phyloP scores from a whole-genome alignment of 2,797 vertebrate genomes.

The Acanthiza pusilla region DNA sequence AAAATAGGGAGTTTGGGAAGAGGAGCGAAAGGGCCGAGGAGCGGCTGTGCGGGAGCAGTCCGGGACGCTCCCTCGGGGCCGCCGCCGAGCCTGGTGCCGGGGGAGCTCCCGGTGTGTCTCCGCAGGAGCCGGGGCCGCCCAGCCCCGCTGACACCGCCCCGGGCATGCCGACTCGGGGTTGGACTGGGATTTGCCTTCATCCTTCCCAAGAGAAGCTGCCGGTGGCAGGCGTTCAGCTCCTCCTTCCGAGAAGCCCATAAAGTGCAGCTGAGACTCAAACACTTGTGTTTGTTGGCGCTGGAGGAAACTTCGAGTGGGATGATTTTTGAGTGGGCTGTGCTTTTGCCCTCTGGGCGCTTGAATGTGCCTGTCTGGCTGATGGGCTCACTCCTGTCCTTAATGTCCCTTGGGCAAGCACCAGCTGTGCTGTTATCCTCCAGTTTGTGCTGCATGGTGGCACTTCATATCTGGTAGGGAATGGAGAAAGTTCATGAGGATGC shows the following conservation, averaged over 20 bases:
- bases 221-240: background rate
- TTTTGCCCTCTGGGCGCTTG: background rate
- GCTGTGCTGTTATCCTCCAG: background rate
- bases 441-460: background rate
- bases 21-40: background rate
- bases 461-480: accelerated
- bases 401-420: background rate
- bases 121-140: background rate
- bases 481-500: background rate
- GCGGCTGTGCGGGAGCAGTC: background rate
- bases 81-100: too few relatives aligned
- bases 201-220: background rate
- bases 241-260: background rate
- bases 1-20: accelerated
- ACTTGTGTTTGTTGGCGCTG: background rate
- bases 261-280: background rate
- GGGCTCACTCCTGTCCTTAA: background rate
- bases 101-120: background rate
- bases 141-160: background rate
- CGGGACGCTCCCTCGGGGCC: background rate
- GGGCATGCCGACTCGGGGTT: background rate
- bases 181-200: background rate
- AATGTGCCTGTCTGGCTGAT: too few relatives aligned
- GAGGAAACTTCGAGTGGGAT: background rate
- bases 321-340: background rate